Base-by-base conservation (phyloP, 2,797 vertebrate species). In the Pelodytes ibericus region DNA sequence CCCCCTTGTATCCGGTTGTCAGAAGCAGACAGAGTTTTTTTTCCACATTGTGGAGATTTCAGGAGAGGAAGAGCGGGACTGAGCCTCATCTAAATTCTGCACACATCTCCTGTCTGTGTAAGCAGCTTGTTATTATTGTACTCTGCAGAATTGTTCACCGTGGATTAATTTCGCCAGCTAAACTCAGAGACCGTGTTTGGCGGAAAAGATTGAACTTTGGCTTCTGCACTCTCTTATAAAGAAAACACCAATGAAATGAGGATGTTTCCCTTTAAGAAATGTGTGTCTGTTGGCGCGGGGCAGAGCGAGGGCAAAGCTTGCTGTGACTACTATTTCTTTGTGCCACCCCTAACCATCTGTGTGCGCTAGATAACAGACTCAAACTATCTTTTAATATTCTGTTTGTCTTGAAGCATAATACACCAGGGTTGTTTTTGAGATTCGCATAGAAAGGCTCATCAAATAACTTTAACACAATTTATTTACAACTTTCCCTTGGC, bases 91-190 rank as follows among this genome's bases (percentile, higher is more conserved):
- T 81, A 81, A 82, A 85, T 86, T 84, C 85, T 1, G 16, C 60
- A 30, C 74, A 56, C 72, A 47, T 84, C 78, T 22, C 51, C 22
- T 62, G 71, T 81, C 85, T 83, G 78, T 88, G 85, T 83, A 84
- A 81, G 80, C 80, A 73, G 74, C 81, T 77, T 83, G 81, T 84
- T 84, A 77, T 82, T 73, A 30, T 62, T 82, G 64, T 82, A 85
- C 79, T 82, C 84, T 75, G 77, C 84, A 83, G 82, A 87, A 86
- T 84, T 86, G 84, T 76, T 86, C 76, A 0, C 36, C 75, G 81
- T 87, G 87, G 84, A 85, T 87, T 87, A 86, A 84, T 86, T 86
- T 81, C 82, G 80, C 83, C 84, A 80, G 83, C 85, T 82, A 79
- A 81, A 83, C 85, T 85, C 84, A 78, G 62, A 39, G 78, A 77